Evolutionary conservation across 1,140 invertebrate genomes (phyloP).

Genomic region (Marisa cornuarietis): DNA sequence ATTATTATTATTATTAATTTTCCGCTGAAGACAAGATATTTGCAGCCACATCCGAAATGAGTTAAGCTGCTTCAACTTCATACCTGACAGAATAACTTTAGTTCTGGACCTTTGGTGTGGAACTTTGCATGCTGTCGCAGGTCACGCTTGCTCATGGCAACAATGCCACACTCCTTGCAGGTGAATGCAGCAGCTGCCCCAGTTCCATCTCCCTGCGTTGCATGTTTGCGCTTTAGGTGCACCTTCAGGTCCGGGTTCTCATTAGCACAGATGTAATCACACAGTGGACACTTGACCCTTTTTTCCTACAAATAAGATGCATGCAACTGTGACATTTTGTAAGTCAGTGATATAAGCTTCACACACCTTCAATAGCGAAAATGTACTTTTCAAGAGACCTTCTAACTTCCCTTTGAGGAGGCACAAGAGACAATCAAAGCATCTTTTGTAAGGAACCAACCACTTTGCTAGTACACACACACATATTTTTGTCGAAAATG

Average conservation of each 20-base stretch:
- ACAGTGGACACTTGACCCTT: conserved; percentile 58
- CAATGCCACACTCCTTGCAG: conserved; percentile 55
- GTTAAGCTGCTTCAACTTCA: not conserved
- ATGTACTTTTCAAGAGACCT: too few species aligned
- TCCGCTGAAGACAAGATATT: not conserved
- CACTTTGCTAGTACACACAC: too few species aligned
- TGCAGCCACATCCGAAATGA: not conserved
- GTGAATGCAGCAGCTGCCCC: conserved; percentile 38
- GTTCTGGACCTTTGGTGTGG: conserved; percentile 60
- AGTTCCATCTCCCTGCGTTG: conserved; percentile 35
- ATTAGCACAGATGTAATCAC: conserved; percentile 62
- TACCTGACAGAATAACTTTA: conserved; percentile 62
- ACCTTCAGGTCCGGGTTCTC: conserved; percentile 61
- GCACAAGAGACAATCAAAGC: too few species aligned
- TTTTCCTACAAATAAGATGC: conserved; percentile 49
- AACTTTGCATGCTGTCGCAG: conserved; percentile 64
- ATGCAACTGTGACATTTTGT: not conserved
- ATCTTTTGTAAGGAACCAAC: too few species aligned
- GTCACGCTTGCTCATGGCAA: conserved; percentile 55
- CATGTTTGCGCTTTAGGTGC: conserved; percentile 58
- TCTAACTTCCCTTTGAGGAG: too few species aligned
- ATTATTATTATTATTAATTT: too few species aligned
- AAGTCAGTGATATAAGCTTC: too few species aligned
- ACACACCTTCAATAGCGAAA: too few species aligned
- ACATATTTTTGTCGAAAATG: too few species aligned